These are phyloP conservation scores for Stichodactyla helianthus DNA, from an alignment of 64 coral and sea anemone genomes.

Conservation along the genomic window DNA sequence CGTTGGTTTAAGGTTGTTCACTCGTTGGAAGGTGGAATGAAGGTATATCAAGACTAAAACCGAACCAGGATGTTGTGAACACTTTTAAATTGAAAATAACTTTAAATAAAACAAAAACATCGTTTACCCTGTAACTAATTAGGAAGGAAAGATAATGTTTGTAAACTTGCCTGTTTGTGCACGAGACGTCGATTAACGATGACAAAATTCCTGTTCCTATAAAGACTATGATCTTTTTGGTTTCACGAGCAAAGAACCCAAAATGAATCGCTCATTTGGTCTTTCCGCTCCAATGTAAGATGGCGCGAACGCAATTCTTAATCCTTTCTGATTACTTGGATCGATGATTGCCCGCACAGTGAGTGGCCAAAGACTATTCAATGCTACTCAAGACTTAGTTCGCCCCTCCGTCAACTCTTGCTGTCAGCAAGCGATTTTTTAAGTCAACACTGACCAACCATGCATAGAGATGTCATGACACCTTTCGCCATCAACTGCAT, in stretches of 20 bases:
- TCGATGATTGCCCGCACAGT: neutral
- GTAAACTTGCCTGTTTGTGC: no score
- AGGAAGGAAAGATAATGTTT: no score
- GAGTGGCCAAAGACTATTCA: neutral
- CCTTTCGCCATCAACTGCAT: neutral
- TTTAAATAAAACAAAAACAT: no score
- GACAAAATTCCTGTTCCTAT: neutral
- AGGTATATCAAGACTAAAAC: no score
- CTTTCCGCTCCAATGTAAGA: no score
- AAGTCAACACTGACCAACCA: neutral
- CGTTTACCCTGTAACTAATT: no score
- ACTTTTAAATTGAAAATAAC: no score
- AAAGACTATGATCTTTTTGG: neutral
- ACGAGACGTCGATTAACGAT: no score
- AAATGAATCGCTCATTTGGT: no score
- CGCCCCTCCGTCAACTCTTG: neutral
- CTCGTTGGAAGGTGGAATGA: no score
- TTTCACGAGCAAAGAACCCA: neutral
- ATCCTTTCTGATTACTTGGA: neutral
- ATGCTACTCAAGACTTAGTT: neutral
- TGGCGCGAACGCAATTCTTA: neutral
- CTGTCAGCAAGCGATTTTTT: conserved; percentile 1
- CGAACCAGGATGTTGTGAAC: no score
- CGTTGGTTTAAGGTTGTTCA: no score
- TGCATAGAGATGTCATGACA: neutral